phyloP scores from a whole-genome alignment of 2,113 vertebrate species.

The Ciconia maguari region DNA sequence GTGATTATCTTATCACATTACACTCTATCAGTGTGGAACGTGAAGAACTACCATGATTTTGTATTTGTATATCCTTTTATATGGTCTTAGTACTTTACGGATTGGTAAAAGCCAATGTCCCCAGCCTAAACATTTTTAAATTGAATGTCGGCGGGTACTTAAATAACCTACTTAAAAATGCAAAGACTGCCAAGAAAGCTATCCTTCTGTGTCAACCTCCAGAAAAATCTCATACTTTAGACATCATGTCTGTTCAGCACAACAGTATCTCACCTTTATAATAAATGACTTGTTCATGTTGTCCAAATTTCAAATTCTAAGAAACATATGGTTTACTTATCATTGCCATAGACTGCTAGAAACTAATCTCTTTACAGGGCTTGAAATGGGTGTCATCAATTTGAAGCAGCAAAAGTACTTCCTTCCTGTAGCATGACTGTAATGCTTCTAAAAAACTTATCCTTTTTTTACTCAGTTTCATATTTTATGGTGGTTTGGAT shows the following conservation, averaged over 20 bases:
- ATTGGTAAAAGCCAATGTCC: background rate
- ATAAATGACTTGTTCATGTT: background rate
- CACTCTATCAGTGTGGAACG: background rate
- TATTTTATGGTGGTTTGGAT: background rate
- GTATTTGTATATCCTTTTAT: background rate
- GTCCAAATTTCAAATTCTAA: background rate
- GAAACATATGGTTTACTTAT: background rate
- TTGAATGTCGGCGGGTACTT: background rate
- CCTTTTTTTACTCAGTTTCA: background rate
- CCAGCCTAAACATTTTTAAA: background rate
- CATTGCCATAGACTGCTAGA: background rate
- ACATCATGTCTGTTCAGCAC: background rate
- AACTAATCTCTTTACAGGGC: background rate
- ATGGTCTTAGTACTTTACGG: background rate
- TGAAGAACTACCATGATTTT: background rate
- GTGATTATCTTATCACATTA: background rate
- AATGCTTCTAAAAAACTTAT: conserved; percentile 33
- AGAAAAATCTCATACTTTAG: background rate
- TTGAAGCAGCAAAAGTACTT: conserved; percentile 8
- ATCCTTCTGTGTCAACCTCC: background rate
- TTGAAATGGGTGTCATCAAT: conserved; percentile 5
- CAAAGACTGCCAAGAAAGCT: background rate
- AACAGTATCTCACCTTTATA: background rate
- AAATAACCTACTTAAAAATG: background rate
- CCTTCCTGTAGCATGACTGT: background rate